Evolutionary conservation across 2,797 vertebrate species (phyloP).

Genomic region (Liparis tanakae): DNA sequence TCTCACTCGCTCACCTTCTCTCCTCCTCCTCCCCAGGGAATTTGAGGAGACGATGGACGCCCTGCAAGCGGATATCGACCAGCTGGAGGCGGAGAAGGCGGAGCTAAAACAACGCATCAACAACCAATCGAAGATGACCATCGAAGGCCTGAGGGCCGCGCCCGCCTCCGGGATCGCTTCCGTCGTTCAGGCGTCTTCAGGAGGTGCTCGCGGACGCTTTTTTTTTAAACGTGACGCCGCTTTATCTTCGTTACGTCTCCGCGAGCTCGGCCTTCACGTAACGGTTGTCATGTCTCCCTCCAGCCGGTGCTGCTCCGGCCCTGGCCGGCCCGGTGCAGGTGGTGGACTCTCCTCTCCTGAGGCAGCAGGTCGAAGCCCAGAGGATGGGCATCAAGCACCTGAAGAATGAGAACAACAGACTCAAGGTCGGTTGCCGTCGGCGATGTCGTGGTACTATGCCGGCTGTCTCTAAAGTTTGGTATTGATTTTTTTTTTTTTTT

Average conservation of each 20-base stretch:
- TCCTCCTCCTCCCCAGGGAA: conserved; percentile 80
- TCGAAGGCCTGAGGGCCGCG: conserved; percentile 87
- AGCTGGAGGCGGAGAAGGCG: conserved; percentile 94
- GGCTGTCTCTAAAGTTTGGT: background rate
- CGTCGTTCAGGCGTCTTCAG: conserved; percentile 89
- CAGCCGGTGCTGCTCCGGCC: conserved; percentile 62
- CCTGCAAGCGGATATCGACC: conserved; percentile 96
- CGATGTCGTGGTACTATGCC: background rate
- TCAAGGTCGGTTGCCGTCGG: conserved; percentile 81
- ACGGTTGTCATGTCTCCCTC: background rate
- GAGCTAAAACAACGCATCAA: conserved; percentile 93
- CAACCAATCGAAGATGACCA: conserved; percentile 92
- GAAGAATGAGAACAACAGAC: conserved; percentile 90
- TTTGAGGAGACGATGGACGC: conserved; percentile 99
- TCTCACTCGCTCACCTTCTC: background rate
- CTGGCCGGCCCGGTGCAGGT: conserved; percentile 84
- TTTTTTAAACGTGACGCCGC: background rate
- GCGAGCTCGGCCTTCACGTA: background rate
- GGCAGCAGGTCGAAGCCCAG: conserved; percentile 91
- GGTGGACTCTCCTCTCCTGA: conserved; percentile 91
- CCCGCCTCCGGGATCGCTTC: conserved; percentile 89
- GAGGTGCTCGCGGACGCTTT: conserved; percentile 73
- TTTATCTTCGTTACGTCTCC: no score
- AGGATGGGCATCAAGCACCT: conserved; percentile 89
- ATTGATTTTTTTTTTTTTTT: no score